Base-by-base conservation (phyloP, 92 coral and sea anemone species). In the Chrysogorgia sp. region DNA sequence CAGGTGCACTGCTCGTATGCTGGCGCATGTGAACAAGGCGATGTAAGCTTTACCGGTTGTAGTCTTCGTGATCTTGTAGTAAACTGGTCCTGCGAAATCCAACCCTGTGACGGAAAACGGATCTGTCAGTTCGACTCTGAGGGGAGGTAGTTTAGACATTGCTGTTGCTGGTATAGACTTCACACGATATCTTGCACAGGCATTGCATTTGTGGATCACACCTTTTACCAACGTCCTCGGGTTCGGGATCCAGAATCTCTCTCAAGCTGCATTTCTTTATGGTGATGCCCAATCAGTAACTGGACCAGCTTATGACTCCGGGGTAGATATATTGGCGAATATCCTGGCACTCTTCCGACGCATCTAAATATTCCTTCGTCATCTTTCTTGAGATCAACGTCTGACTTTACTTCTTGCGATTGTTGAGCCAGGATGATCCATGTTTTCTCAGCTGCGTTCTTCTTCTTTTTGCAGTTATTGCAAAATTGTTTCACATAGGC, bases 21-120 rank as follows among this genome's bases (percentile, higher is more conserved):
- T n/a, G n/a, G 87, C 83, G 43, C 87, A 83, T 33, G 87, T 76
- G 65, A 83, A 83, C 65, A 83, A 60, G 28, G 82, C 69, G 32
- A 83, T 31, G 63, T 83, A 83, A 0, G 78, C 83, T 30, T 83
- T 83, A 15, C 83, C 33, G 10, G 61, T 63, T 10, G 15, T 61
- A 8, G 23, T n/a, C 29, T 55, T 76, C 17, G 55, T 69, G n/a
- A 33, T 52, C 37, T 67, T 77, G 78, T 84, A 67, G 35, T 52
- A 63, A n/a, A 78, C 49, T 43, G 88, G 84, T n/a, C n/a, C n/a
- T n/a, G n/a, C n/a, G n/a, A n/a, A n/a, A n/a, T 26, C 87, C 83
- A 17, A 83, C 13, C 79, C 87, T 34, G 87, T 83, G 10, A 77
- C 84, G 63, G 14, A 58, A 17, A 83, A 83, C 29, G 84, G 84